Conservation (phyloP, 2,888 invertebrate genomes). For the Lissocephala sabroskyi region DNA sequence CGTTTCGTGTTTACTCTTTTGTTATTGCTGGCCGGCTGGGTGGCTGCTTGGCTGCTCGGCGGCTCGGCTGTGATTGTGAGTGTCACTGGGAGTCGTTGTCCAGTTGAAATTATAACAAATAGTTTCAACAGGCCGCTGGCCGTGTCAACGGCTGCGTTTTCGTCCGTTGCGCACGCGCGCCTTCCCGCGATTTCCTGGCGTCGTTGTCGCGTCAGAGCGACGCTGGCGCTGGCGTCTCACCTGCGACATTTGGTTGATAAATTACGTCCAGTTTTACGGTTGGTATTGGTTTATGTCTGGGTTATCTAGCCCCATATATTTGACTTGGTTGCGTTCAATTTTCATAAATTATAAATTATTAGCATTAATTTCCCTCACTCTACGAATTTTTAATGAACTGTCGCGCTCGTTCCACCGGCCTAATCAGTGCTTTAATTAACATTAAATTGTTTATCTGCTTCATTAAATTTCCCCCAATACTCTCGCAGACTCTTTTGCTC, state of each 20-base stretch:
- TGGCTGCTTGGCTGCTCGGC: constrained; percentile 12
- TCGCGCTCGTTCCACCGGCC: no score
- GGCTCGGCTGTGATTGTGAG: no score
- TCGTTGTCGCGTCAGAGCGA: neutral
- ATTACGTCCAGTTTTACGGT: neutral
- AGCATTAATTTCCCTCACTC: no score
- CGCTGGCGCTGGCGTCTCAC: no score
- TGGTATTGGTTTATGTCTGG: neutral
- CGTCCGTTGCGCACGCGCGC: constrained; percentile 27
- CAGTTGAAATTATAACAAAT: constrained; percentile 34
- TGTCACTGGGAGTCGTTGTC: constrained; percentile 5
- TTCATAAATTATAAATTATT: constrained; percentile 1
- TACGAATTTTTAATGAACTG: no score
- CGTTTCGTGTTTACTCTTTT: constrained; percentile 24
- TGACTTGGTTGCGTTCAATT: neutral
- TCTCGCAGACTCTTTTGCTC: no score
- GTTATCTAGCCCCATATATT: neutral
- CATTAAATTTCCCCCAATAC: no score
- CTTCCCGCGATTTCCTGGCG: constrained; percentile 16
- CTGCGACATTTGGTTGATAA: neutral
- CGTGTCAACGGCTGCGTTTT: neutral
- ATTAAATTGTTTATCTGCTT: no score
- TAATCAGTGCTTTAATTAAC: no score
- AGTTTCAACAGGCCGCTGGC: constrained; percentile 3
- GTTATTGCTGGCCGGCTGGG: constrained; percentile 3